Conservation (phyloP, 2,113 vertebrate species). For the Meleagris gallopavo region DNA sequence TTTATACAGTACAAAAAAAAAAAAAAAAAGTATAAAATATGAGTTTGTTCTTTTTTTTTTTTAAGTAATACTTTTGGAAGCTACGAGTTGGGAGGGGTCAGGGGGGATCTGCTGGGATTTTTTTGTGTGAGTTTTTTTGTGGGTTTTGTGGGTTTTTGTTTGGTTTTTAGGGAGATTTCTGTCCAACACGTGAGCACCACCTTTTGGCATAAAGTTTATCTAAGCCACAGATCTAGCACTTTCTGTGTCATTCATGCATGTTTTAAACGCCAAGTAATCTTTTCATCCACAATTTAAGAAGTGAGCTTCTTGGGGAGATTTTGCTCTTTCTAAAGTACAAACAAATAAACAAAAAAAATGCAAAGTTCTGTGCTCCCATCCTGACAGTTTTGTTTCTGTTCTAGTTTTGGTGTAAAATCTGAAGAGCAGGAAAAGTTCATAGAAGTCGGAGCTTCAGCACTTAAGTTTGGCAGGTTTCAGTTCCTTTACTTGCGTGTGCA, state of each 20-base stretch:
- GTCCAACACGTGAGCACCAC: constrained; percentile 79
- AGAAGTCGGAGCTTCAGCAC: constrained; percentile 74
- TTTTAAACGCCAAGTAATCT: constrained; percentile 31
- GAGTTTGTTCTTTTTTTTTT: constrained; percentile 65
- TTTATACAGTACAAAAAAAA: constrained; percentile 74
- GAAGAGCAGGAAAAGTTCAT: constrained; percentile 40
- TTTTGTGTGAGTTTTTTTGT: not conserved
- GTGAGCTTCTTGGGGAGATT: not conserved
- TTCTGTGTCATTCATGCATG: not conserved
- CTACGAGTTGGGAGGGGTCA: not conserved
- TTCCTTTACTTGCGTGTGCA: constrained; percentile 99
- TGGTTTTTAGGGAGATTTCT: constrained; percentile 57
- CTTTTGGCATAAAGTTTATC: constrained; percentile 82
- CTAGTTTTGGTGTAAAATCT: constrained; percentile 43
- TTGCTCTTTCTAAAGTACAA: constrained; percentile 24
- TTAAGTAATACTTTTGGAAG: constrained; percentile 78
- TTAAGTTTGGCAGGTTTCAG: constrained; percentile 96
- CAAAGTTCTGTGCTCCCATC: constrained; percentile 57
- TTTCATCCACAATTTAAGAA: constrained; percentile 35
- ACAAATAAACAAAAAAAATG: constrained; percentile 28
- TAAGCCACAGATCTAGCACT: constrained; percentile 63
- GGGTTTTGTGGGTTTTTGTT: constrained; percentile 44
- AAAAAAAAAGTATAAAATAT: constrained; percentile 77
- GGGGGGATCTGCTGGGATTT: not conserved
- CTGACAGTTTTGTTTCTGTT: constrained; percentile 50